A percentile compares a stretch with the other conserved stretches of the same genome.
phyloP scores from a whole-genome alignment of 2,797 vertebrate species.

The Acanthurus lineatus region DNA sequence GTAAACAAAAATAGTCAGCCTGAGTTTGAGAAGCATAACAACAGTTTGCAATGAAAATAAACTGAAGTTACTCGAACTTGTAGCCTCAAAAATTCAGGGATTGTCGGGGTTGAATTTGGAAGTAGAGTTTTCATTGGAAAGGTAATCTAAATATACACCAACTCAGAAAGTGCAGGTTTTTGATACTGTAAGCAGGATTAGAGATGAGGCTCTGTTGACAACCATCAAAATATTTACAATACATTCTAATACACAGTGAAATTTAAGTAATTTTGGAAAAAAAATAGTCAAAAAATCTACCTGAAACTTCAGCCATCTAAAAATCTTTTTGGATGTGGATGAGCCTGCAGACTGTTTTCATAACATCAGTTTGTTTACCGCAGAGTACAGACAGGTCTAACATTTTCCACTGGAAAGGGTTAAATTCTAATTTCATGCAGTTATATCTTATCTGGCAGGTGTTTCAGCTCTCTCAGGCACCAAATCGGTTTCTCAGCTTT shows the following conservation, averaged over 20 bases:
- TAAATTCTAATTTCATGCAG: constrained; percentile 56
- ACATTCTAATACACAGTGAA: not conserved
- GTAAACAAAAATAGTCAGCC: too few species aligned
- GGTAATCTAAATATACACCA: not conserved
- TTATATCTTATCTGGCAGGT: constrained; percentile 58
- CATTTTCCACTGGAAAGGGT: constrained; percentile 32
- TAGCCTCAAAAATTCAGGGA: too few species aligned
- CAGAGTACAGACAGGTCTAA: not conserved
- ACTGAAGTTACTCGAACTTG: too few species aligned
- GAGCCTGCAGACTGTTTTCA: not conserved
- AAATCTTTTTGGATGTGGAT: not conserved
- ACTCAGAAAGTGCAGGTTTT: not conserved
- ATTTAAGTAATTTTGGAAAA: too few species aligned
- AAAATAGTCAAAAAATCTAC: too few species aligned
- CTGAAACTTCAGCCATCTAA: not conserved
- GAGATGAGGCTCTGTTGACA: not conserved
- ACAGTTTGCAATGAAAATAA: too few species aligned
- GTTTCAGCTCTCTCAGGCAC: constrained; percentile 53
- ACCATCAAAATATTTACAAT: not conserved
- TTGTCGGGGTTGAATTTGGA: too few species aligned
- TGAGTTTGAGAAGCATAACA: too few species aligned
- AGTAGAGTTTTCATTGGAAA: not conserved
- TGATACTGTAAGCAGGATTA: not conserved
- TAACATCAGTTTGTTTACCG: constrained; percentile 13
- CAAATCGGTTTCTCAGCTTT: constrained; percentile 61